Base-by-base conservation (phyloP, 2,888 invertebrate species). In the Spatulosminthurus flaviceps region DNA sequence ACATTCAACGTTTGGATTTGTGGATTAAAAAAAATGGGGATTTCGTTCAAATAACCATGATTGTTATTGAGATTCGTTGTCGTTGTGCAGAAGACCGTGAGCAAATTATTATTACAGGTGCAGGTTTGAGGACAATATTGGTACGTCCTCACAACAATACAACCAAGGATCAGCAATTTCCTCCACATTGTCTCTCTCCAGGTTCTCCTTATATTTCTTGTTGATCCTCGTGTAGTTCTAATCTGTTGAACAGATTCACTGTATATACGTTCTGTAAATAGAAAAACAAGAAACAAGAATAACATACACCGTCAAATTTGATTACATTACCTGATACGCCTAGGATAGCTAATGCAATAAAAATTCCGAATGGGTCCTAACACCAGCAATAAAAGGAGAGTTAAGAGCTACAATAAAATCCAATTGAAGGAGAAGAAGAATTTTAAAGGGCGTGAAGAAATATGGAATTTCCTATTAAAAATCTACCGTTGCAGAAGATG, bases 51-150 rank as follows among this genome's bases (percentile, higher is more conserved):
- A 1, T 64, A 67, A n/a, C 74, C 74, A 34, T 34, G 60, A 26
- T 72, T 41, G 42, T 28, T 69, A 28, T 34, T 42, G 29, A 34
- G 21, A 64, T 64, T 64, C 64, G 64, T 64, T 64, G 64, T 64
- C 64, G 64, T 64, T 64, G 64, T 64, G 24, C 64, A 64, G 13
- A 66, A 76, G 19, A 76, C 76, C 9, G 76, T 66, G 21, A 74
- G 67, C 66, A 76, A 43, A 29, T 69, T 74, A 69, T 79, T 74
- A 22, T 67, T 74, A 21, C 79, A 79, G 22, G 24, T 24, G 43
- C 79, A 79, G 21, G 51, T 29, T 24, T 73, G 73, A 9, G 79
- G 79, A 69, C 79, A 79, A 67, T 74, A 79, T 43, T 79, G 79
- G 41, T 66, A 67, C 34, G 71, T 74, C 51, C 66, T 64, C 24